Evolutionary conservation across 2,888 invertebrate species (phyloP).

Genomic region (Cataglyphis albicans): DNA sequence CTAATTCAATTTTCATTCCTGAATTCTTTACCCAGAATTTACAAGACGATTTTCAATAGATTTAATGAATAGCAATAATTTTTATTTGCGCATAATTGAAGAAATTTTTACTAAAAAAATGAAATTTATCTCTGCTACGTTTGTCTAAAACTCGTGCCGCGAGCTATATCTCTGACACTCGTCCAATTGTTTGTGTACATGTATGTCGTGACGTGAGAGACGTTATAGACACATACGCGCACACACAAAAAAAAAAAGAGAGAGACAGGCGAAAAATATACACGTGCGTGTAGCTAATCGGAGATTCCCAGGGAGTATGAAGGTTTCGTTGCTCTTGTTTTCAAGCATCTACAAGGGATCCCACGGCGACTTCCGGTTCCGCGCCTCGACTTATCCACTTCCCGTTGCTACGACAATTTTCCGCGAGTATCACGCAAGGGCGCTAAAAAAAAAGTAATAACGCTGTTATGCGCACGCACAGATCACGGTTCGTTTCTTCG

Average conservation of each 20-base stretch:
- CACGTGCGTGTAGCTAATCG: constrained; percentile 58
- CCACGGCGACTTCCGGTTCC: constrained; percentile 78
- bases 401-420: constrained; percentile 68
- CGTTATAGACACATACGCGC: background rate
- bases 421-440: constrained; percentile 41
- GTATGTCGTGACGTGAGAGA: constrained; percentile 16
- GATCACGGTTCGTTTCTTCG: constrained; percentile 32
- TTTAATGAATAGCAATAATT: constrained; percentile 21
- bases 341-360: constrained; percentile 68
- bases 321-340: constrained; percentile 63
- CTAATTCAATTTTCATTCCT: constrained; percentile 2
- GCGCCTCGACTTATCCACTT: constrained; percentile 56
- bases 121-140: background rate
- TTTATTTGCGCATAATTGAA: constrained; percentile 36
- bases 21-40: constrained; percentile 5
- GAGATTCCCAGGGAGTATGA: constrained; percentile 67
- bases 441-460: constrained; percentile 40
- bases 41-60: constrained; percentile 23
- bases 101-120: background rate
- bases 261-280: constrained; percentile 41
- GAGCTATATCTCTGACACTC: constrained; percentile 2
- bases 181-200: background rate
- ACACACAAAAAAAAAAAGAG: background rate
- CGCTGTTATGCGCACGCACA: constrained; percentile 34
- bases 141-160: background rate